Conservation (phyloP, 64 coral and sea anemone genomes). For the Montipora cactus region DNA sequence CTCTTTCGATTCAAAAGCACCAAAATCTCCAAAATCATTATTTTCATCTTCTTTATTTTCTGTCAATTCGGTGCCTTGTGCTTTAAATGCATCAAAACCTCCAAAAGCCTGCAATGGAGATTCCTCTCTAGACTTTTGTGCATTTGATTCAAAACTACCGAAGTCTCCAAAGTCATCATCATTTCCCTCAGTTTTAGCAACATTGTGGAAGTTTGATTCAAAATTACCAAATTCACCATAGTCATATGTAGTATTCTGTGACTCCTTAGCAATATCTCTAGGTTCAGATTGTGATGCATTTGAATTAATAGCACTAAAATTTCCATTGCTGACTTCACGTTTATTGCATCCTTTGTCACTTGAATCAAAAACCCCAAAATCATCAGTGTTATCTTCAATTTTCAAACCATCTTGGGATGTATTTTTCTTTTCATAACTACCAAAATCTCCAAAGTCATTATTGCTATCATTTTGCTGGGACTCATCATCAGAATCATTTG, state of each 20-base stretch:
- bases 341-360: background rate
- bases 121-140: background rate
- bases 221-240: background rate
- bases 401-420: background rate
- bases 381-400: background rate
- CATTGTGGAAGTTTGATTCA: background rate
- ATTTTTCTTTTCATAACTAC: background rate
- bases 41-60: background rate
- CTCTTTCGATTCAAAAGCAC: background rate
- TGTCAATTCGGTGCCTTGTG: background rate
- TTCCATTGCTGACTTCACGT: background rate
- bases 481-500: background rate
- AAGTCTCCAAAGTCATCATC: conserved; percentile 6
- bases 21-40: conserved; percentile 13
- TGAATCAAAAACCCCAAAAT: conserved; percentile 52
- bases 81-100: background rate
- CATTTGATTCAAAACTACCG: conserved; percentile 24
- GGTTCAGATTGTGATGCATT: background rate
- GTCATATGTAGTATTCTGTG: background rate
- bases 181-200: background rate
- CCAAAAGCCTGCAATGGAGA: no score
- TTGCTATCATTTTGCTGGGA: background rate
- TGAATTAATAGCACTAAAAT: background rate
- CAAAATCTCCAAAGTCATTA: conserved; percentile 32
- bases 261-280: background rate